Evolutionary conservation across 2,113 vertebrate genomes (phyloP).

Genomic region (Silurus meridionalis): DNA sequence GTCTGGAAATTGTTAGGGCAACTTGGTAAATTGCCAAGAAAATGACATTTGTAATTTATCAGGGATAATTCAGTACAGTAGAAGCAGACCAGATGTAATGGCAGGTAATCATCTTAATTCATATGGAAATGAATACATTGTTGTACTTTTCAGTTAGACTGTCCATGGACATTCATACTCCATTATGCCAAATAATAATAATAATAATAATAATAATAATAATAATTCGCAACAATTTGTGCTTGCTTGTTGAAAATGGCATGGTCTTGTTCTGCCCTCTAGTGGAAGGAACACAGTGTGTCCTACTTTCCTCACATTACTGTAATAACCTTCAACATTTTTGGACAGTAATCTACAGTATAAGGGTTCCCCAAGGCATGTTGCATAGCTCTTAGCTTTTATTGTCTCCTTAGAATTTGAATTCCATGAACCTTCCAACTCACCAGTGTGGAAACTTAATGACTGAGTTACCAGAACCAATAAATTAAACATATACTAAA

Average conservation of each 20-base stretch:
- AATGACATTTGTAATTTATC: conserved; percentile 17
- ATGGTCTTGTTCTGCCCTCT: conserved; percentile 36
- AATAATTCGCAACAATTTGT: no score
- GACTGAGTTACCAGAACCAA: neutral
- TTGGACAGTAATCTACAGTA: neutral
- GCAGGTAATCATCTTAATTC: neutral
- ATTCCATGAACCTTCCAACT: neutral
- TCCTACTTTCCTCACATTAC: neutral
- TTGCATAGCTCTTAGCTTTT: neutral
- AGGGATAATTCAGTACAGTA: neutral
- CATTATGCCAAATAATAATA: neutral
- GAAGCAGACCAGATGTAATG: conserved; percentile 8
- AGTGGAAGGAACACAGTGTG: conserved; percentile 27
- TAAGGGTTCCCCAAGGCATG: no score
- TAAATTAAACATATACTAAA: neutral
- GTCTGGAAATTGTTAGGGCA: neutral
- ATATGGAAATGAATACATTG: neutral
- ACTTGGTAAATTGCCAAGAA: neutral
- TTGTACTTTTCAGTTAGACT: neutral
- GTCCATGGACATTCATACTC: neutral
- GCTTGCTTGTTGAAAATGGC: neutral
- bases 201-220: neutral
- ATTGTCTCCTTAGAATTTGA: neutral
- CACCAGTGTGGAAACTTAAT: neutral
- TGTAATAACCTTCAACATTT: neutral